Percentiles rank a stretch among this genome's conserved stretches.
Evolutionary conservation across 2,888 invertebrate species (phyloP).

Genomic region (Eupithecia subumbrata): DNA sequence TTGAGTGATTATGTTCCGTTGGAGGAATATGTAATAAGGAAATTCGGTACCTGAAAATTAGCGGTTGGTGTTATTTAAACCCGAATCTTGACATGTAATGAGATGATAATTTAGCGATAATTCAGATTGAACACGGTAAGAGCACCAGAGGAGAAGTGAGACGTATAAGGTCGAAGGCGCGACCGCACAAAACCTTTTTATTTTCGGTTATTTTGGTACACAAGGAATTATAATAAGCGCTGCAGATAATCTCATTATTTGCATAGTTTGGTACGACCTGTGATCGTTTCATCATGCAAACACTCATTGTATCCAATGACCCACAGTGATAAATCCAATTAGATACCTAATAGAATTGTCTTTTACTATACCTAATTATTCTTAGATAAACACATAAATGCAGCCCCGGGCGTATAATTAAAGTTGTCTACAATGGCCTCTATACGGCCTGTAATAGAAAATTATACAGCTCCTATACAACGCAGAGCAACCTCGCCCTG

Average conservation of each 20-base stretch:
- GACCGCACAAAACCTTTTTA: conserved; percentile 27
- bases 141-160: conserved; percentile 27
- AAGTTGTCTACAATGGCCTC: conserved; percentile 35
- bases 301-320: conserved; percentile 26
- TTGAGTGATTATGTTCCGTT: conserved; percentile 72
- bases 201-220: conserved; percentile 28
- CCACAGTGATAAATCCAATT: conserved; percentile 31
- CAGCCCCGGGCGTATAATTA: conserved; percentile 33
- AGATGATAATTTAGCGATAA: conserved; percentile 68
- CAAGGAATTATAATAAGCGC: conserved; percentile 30
- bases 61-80: conserved; percentile 60
- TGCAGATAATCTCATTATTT: conserved; percentile 22
- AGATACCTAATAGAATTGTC: conserved; percentile 33
- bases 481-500: conserved; percentile 50
- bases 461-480: conserved; percentile 45
- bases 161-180: conserved; percentile 33
- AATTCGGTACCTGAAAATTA: conserved; percentile 61
- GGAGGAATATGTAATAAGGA: conserved; percentile 70
- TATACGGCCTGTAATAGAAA: conserved; percentile 35
- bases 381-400: conserved; percentile 30
- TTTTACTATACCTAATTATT: conserved; percentile 27
- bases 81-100: conserved; percentile 61
- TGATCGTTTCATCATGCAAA: conserved; percentile 26
- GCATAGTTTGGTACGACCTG: conserved; percentile 13
- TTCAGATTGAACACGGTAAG: conserved; percentile 50